A percentile compares a stretch with the other conserved stretches of the same genome.
Evolutionary conservation across 2,797 vertebrate species (phyloP).

Genomic region (Pseudocheirus occidentalis): DNA sequence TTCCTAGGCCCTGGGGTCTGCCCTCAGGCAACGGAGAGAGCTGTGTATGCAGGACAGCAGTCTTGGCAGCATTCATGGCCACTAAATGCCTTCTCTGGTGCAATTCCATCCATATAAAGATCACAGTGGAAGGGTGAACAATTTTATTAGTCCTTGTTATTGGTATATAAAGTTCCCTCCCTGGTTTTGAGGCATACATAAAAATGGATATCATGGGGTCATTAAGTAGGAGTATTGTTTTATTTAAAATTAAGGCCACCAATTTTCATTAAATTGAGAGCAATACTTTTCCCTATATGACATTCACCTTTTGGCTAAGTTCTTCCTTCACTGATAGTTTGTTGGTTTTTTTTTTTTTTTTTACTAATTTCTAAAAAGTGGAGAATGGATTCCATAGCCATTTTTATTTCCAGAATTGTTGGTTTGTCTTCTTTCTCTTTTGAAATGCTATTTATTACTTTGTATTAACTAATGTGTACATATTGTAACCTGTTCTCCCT

Average conservation of each 20-base stretch:
- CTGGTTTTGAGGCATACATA: conserved; percentile 58
- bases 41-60: background rate
- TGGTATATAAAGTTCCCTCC: conserved; percentile 52
- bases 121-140: conserved; percentile 49
- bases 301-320: background rate
- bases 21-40: conserved; percentile 9
- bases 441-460: background rate
- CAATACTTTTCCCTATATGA: background rate
- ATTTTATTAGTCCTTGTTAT: conserved; percentile 62
- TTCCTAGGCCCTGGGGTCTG: background rate
- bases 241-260: background rate
- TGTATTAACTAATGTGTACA: background rate
- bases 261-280: background rate
- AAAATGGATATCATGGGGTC: conserved; percentile 46
- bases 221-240: background rate
- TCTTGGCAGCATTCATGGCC: background rate
- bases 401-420: background rate
- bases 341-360: conserved; percentile 27
- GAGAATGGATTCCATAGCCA: background rate
- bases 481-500: background rate
- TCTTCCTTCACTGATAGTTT: background rate
- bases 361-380: conserved; percentile 12
- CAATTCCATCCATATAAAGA: conserved; percentile 24
- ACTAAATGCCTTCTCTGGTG: conserved; percentile 8
- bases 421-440: background rate